phyloP scores from a whole-genome alignment of 2,113 vertebrate genomes.

The Sclerurus mexicanus region DNA sequence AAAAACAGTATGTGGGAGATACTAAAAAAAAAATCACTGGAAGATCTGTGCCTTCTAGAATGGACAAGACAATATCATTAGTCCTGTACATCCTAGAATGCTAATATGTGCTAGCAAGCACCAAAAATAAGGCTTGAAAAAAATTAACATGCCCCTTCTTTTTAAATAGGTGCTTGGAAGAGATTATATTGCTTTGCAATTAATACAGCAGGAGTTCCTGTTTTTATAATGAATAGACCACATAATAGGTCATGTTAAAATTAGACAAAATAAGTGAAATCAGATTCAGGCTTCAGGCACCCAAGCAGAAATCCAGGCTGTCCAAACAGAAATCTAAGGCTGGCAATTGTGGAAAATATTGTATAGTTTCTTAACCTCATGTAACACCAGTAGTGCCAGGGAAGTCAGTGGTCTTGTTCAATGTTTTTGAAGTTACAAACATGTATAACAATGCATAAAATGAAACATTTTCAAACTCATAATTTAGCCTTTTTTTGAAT shows the following conservation, averaged over 20 bases:
- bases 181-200: background rate
- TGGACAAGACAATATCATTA: background rate
- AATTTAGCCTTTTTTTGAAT: background rate
- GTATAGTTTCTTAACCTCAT: background rate
- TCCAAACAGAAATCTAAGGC: background rate
- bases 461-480: background rate
- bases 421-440: background rate
- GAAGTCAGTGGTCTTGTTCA: background rate
- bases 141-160: background rate
- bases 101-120: background rate
- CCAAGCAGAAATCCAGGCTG: background rate
- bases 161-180: background rate
- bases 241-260: rapidly evolving
- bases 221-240: background rate
- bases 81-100: background rate
- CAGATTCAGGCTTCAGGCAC: background rate
- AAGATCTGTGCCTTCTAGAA: background rate
- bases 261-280: background rate
- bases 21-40: background rate
- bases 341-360: background rate
- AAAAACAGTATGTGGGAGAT: background rate
- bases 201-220: background rate
- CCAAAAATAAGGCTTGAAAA: background rate
- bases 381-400: background rate
- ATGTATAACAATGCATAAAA: background rate